Evolutionary conservation across 2,797 vertebrate genomes (phyloP), one percentile per base, ranked within the genome.

Genomic region (Syndactyla subalaris): DNA sequence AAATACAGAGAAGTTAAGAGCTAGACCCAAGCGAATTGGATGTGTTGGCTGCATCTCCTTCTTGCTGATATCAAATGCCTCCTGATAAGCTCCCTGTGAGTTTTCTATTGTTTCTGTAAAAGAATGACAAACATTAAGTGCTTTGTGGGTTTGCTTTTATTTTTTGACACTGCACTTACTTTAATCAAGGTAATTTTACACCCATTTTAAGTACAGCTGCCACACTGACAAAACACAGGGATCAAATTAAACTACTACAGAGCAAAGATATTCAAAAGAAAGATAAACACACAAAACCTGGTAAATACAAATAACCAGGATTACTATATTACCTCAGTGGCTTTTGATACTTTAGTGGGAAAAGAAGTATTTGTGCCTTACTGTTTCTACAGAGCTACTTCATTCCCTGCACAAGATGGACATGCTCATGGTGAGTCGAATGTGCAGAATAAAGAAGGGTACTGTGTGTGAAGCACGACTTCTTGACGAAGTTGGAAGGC

Each of bases 1-100:
- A 98, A 99, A 99, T 97, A 99, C 99, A 4, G 99, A 99, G 97
- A 99, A 99, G 98, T 99, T 99, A 86, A 99, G 99, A 79, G 99
- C 99, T 98, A 99, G 97, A 70, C 99, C 99, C 98, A 99, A 95
- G 95, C 99, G 99, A 93, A 99, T 99, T 48, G 99, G 99, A 97
- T 99, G 99, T 93, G 99, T 99, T 86, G 99, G 97, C 41, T 98
- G 98, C 99, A 99, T 99, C 85, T 99, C 97, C 67, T 97, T 97
- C 98, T 98, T 98, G 98, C 99, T 99, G 98, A 99, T 98, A 49
- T 99, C 97, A 84, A 98, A 99, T 5, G 99, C 99, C 45, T 98
- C 96, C 94, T 98, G 97, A 97, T 99, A 99, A 71, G 99, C 98
- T 62, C 97, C 78, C 98, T 99, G 98, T 92, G 99, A 99, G 95